Conservation (phyloP, 2,888 invertebrate genomes). For the Parasteatoda lunata region DNA sequence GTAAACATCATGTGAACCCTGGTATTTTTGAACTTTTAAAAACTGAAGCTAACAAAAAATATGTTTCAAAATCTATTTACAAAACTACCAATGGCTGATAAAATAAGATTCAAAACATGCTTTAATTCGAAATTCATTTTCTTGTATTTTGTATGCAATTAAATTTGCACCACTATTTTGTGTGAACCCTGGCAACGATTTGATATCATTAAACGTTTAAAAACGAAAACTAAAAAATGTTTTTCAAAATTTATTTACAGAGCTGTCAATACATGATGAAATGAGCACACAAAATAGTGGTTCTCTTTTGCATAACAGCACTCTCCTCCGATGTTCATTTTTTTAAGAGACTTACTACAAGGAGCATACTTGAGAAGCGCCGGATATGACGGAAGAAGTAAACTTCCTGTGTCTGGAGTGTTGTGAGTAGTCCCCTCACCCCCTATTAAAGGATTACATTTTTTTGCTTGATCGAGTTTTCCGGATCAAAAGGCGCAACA, state of each 20-base stretch:
- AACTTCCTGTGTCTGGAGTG: slow-evolving; percentile 55
- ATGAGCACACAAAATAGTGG: neutral
- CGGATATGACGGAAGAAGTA: slow-evolving; percentile 52
- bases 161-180: too few species aligned
- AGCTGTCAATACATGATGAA: neutral
- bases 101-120: too few species aligned
- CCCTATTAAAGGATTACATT: slow-evolving; percentile 58
- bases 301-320: neutral
- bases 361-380: slow-evolving; percentile 32
- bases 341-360: slow-evolving; percentile 7
- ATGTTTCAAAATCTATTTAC: too few species aligned
- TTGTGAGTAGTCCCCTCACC: slow-evolving; percentile 3
- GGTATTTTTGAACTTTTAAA: too few species aligned
- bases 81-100: too few species aligned
- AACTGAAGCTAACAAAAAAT: too few species aligned
- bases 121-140: too few species aligned
- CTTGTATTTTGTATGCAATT: too few species aligned
- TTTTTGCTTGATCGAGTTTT: slow-evolving; percentile 63
- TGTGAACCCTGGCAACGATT: too few species aligned
- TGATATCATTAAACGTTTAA: too few species aligned
- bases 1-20: too few species aligned
- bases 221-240: too few species aligned
- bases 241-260: neutral
- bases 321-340: slow-evolving; percentile 22
- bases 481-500: slow-evolving; percentile 45